Percentiles rank a stretch among this genome's conserved stretches.
phyloP scores from a whole-genome alignment of 2,888 invertebrate species.

The Drosophila aldrichi region DNA sequence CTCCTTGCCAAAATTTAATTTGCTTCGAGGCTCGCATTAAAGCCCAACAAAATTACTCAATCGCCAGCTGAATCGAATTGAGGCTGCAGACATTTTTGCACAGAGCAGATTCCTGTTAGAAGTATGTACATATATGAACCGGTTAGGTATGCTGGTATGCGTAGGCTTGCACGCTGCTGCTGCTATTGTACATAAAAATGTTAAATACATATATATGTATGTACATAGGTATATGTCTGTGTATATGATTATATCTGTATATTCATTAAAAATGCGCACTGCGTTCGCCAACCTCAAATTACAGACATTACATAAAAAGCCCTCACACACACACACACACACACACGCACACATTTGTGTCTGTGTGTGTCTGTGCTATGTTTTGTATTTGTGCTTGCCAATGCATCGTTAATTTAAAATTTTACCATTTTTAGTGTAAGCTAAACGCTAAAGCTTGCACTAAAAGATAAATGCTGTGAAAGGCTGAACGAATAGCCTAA shows the following conservation, averaged over 20 bases:
- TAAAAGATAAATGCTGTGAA: constrained; percentile 10
- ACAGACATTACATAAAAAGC: constrained; percentile 70
- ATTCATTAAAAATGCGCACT: constrained; percentile 69
- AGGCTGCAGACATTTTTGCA: constrained; percentile 20
- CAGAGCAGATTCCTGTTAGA: constrained; percentile 30
- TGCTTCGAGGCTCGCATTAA: constrained; percentile 21
- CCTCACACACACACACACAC: constrained; percentile 28
- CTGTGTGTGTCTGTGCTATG: constrained; percentile 5
- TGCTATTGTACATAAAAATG: constrained; percentile 8
- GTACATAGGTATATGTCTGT: neutral
- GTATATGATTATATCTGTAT: constrained; percentile 26
- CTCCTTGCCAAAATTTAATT: constrained; percentile 32
- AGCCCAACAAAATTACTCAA: constrained; percentile 20
- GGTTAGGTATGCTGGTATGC: constrained; percentile 6
- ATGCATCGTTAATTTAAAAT: constrained; percentile 66
- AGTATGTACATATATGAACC: constrained; percentile 12
- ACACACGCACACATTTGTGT: no score
- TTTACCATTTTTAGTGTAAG: constrained; percentile 69
- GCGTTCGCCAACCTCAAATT: constrained; percentile 75
- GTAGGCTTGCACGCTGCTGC: constrained; percentile 1
- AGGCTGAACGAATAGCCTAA: constrained; percentile 33
- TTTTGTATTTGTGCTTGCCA: constrained; percentile 18
- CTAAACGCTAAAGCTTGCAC: constrained; percentile 32
- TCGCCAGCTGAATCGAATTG: constrained; percentile 12
- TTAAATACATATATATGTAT: neutral